Evolutionary conservation across 2,113 vertebrate genomes (phyloP).

Genomic region (Rattus rattus): DNA sequence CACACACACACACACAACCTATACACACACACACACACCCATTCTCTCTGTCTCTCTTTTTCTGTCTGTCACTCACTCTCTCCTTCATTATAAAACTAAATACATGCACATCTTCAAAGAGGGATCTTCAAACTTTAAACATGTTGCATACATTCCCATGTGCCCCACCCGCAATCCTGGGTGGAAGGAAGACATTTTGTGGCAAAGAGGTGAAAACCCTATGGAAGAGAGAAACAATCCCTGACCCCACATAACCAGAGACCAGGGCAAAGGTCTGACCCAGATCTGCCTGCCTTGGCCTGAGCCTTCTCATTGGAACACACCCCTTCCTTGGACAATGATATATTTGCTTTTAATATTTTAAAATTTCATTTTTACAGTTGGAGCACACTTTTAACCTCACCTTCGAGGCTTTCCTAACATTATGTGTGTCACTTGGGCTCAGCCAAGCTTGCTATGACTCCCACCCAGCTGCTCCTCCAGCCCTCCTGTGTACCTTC

Average conservation of each 20-base stretch:
- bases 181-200: not conserved
- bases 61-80: not conserved
- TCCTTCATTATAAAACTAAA: not conserved
- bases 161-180: not conserved
- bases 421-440: not conserved
- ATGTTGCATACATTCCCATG: fast-evolving
- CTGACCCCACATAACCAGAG: not conserved
- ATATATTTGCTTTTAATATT: not conserved
- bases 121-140: not conserved
- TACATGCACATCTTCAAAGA: not conserved
- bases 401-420: not conserved
- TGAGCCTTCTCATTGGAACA: not conserved
- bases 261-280: not conserved
- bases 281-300: not conserved
- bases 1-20: not conserved
- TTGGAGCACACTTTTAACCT: not conserved
- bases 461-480: not conserved
- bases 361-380: not conserved
- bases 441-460: not conserved
- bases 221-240: not conserved
- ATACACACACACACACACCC: not conserved
- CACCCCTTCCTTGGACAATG: not conserved
- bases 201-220: not conserved
- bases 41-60: not conserved
- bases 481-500: not conserved